Evolutionary conservation across 1,140 invertebrate genomes (phyloP), one percentile per base, ranked within the genome.

Genomic region (Atopsyche davidsoni): DNA sequence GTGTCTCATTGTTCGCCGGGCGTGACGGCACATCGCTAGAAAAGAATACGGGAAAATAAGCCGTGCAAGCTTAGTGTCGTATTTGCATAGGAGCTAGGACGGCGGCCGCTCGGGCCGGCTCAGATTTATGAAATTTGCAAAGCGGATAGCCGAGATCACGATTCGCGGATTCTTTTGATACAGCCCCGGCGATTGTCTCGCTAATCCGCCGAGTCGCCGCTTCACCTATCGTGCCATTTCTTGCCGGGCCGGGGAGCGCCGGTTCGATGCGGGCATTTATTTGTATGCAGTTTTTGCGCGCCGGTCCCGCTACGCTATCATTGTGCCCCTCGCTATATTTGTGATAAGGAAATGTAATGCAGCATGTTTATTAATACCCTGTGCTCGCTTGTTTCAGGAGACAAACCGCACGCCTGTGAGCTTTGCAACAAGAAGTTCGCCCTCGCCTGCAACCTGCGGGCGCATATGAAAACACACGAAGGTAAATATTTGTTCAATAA

Each of bases 361-460:
- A n/a, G n/a, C n/a, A n/a, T n/a, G n/a, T n/a, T n/a, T n/a, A n/a
- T n/a, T n/a, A n/a, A n/a, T n/a, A n/a, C n/a, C n/a, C n/a, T n/a
- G n/a, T n/a, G n/a, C n/a, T n/a, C n/a, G n/a, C n/a, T 56, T 50
- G 45, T 70, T 75, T 57, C 65, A 89, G 86, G 85, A 47, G 82
- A 87, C 64, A 86, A 83, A 64, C 81, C 84, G 2, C 82, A 87
- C 63, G 75, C 76, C 17, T 89, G 86, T 64, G 72, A 77, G 47
- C 63, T 82, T 1, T 89, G 85, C 64, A 75, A 79, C 35, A 87
- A 88, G 64, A 81, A 80, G 62, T 88, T 89, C 63, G 81, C 85
- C 1, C 66, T 87, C 1, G 79, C 82, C 18, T 86, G 81, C 62
- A 89, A 87, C 66, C 71, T 89, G 47, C 71, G 81, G 51, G 82